Evolutionary conservation across 1,140 invertebrate genomes (phyloP).

Genomic region (Drosophila pseudoananassae): DNA sequence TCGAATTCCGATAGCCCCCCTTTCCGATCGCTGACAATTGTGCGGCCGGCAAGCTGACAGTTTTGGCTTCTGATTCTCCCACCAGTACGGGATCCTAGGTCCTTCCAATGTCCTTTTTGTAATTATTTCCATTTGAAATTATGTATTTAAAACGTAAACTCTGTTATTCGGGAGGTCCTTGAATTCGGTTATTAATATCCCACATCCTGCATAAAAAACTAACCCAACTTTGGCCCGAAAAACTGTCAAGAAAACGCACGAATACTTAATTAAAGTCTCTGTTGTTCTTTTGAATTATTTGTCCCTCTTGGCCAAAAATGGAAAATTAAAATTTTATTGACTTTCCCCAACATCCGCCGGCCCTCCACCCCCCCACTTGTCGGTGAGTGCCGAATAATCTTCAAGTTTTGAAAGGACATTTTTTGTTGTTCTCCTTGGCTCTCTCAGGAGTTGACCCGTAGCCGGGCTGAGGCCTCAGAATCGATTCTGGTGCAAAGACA

Average conservation of each 20-base stretch:
- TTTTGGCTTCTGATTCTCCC: slow-evolving; percentile 8
- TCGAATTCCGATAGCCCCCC: slow-evolving; percentile 11
- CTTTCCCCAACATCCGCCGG: slow-evolving; percentile 3
- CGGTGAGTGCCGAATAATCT: slow-evolving; percentile 26
- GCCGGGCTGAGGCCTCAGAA: background rate
- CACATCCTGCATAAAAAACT: too few relatives aligned
- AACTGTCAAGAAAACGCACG: background rate
- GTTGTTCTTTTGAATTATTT: background rate
- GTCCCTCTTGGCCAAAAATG: background rate
- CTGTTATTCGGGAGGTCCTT: too few relatives aligned
- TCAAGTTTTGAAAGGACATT: slow-evolving; percentile 17
- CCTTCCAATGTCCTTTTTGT: too few relatives aligned
- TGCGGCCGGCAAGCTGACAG: slow-evolving; percentile 10
- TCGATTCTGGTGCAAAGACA: slow-evolving; percentile 17
- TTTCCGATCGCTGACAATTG: slow-evolving; percentile 10
- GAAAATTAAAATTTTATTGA: slow-evolving; percentile 20
- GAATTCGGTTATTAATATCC: too few relatives aligned
- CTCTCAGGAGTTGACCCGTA: slow-evolving; percentile 14
- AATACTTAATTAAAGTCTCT: slow-evolving; percentile 1
- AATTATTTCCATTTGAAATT: too few relatives aligned
- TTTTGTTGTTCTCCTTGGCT: background rate
- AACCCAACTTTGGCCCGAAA: background rate
- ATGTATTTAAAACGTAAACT: too few relatives aligned
- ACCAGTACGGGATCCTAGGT: background rate
- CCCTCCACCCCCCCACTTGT: background rate